Base-by-base conservation (phyloP, 2,888 invertebrate genomes). In the Nomada ruficornis region DNA sequence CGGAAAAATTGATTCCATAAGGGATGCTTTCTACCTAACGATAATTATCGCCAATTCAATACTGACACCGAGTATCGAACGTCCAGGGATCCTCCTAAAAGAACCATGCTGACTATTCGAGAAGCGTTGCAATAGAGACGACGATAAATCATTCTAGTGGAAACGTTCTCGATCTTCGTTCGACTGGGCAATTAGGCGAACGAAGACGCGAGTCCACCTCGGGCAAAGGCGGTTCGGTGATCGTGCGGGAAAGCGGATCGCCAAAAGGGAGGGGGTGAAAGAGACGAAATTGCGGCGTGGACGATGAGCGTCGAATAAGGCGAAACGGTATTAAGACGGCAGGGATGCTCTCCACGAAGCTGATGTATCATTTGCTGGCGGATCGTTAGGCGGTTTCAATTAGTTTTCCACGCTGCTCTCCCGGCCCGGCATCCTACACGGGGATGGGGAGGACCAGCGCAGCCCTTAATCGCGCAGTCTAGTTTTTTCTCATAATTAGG, bases 301-400 rank as follows among this genome's bases (percentile, higher is more conserved):
- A 84, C 84, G 81, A 85, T 82, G 87, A 87, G 82, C 86, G 83
- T 83, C 86, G 86, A 89, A 90, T 89, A 91, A 90, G 91, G 90
- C 88, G 91, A 91, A 91, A 92, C 90, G 90, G 91, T 91, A 92
- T 92, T 92, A 91, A 92, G 93, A 92, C 91, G 88, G 83, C 83
- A 78, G 89, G 87, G 88, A 62, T 52, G 90, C 71, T 84, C 89
- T 91, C 89, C 85, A 84, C 85, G 84, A 83, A 89, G 90, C 91
- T 92, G 92, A 93, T 93, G 93, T 93, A 93, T 93, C 93, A 93
- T 93, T 93, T 93, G 92, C 91, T 88, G 90, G 88, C 89, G 90
- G 92, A 92, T 93, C 93, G 93, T 93, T 93, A 93, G 93, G 92
- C 92, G 92, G 91, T 93, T 93, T 93, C 93, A 93, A 93, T 93